Percentiles rank a stretch among this genome's conserved stretches.
Evolutionary conservation across 2,797 vertebrate genomes (phyloP).

Genomic region (Platalea minor): DNA sequence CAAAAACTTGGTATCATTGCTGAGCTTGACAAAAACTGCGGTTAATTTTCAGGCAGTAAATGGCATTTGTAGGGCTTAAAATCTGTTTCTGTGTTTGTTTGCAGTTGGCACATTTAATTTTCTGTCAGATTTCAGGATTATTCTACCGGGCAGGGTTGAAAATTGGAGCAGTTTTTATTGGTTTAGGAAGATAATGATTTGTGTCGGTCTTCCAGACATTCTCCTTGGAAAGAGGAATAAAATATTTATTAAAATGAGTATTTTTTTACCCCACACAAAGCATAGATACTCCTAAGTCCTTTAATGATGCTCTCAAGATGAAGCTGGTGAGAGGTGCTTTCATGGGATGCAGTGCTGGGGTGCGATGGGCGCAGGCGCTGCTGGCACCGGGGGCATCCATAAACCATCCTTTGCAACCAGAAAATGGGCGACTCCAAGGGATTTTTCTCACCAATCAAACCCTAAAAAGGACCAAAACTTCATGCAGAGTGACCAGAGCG

Average conservation of each 20-base stretch:
- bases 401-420: neutral
- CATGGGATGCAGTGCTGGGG: rapidly evolving
- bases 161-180: neutral
- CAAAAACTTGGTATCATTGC: neutral
- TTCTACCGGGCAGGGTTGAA: neutral
- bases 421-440: neutral
- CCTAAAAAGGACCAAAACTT: neutral
- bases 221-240: neutral
- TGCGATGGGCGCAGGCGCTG: neutral
- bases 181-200: neutral
- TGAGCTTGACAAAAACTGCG: neutral
- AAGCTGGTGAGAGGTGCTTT: neutral
- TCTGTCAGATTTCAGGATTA: neutral
- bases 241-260: neutral
- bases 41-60: neutral
- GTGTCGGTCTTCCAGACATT: rapidly evolving
- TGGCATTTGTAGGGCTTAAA: neutral
- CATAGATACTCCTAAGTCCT: neutral
- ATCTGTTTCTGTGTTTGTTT: neutral
- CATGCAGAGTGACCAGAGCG: rapidly evolving
- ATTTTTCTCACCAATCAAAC: neutral
- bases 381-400: neutral
- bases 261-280: neutral
- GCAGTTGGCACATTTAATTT: neutral
- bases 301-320: neutral